A percentile compares a stretch with the other conserved stretches of the same genome.
Conservation (phyloP, 2,888 invertebrate genomes). For the Melanostoma mellinum region DNA sequence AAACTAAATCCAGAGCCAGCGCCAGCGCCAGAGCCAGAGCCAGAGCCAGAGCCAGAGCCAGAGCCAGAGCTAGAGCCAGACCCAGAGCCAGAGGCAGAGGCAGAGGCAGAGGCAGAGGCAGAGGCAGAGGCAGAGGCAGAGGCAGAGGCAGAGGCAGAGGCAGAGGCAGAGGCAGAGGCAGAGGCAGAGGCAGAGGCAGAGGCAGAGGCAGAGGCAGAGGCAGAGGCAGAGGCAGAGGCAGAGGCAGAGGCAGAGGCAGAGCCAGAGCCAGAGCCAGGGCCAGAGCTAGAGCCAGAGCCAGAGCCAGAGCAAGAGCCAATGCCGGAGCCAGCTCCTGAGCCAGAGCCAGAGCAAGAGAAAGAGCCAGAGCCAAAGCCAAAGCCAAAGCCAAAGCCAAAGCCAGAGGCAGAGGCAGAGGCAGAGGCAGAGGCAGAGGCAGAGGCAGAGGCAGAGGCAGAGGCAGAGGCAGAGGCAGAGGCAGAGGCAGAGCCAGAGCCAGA, state of each 20-base stretch:
- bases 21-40: too few relatives aligned
- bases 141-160: constrained; percentile 12
- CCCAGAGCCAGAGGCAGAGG: too few relatives aligned
- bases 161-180: constrained; percentile 12
- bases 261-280: constrained; percentile 9
- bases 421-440: background rate
- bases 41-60: too few relatives aligned
- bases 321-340: background rate
- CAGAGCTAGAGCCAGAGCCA: background rate
- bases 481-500: background rate
- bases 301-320: background rate
- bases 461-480: too few relatives aligned
- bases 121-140: constrained; percentile 8
- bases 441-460: too few relatives aligned
- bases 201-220: constrained; percentile 17
- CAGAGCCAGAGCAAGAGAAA: background rate
- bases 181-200: constrained; percentile 19
- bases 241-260: constrained; percentile 10
- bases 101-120: too few relatives aligned
- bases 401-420: background rate
- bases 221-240: constrained; percentile 10
- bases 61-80: too few relatives aligned
- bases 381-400: constrained; percentile 1
- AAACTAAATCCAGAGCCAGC: too few relatives aligned
- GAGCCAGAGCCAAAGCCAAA: background rate